Conservation (phyloP, 2,888 invertebrate species). For the Caprella mutica region DNA sequence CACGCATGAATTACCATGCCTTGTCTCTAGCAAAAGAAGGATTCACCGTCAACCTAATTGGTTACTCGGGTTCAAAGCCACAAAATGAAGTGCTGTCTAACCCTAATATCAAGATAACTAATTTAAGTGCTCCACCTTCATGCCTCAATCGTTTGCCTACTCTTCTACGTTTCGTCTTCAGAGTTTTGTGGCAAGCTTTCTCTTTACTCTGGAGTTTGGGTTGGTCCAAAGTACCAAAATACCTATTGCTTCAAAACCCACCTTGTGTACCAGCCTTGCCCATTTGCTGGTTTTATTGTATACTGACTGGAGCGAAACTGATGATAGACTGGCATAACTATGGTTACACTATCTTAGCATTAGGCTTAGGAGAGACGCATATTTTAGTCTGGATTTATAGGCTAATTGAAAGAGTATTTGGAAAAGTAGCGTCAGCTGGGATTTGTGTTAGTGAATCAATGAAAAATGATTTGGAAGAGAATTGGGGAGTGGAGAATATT, state of each 20-base stretch:
- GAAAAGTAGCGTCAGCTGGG: constrained; percentile 59
- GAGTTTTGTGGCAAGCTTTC: constrained; percentile 75
- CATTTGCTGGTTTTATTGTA: constrained; percentile 69
- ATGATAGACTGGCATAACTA: constrained; percentile 93
- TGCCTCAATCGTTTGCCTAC: constrained; percentile 12
- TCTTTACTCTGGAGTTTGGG: constrained; percentile 60
- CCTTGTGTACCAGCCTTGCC: constrained; percentile 85
- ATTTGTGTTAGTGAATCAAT: constrained; percentile 91
- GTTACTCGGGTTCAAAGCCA: constrained; percentile 64
- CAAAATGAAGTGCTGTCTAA: constrained; percentile 51
- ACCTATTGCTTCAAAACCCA: constrained; percentile 81
- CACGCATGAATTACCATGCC: constrained; percentile 95
- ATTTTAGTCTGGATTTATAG: constrained; percentile 53
- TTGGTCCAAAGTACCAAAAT: constrained; percentile 49
- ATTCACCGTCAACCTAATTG: constrained; percentile 69
- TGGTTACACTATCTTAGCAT: constrained; percentile 75
- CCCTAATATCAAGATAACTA: constrained; percentile 42
- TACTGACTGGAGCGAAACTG: constrained; percentile 54
- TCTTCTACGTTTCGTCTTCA: constrained; percentile 58
- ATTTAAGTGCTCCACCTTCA: constrained; percentile 37
- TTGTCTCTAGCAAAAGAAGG: constrained; percentile 72
- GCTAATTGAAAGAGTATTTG: constrained; percentile 64
- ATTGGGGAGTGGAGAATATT: constrained; percentile 63
- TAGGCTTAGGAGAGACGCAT: constrained; percentile 50
- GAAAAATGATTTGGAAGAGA: constrained; percentile 63